These are phyloP conservation scores for Bos indicus DNA, from an alignment of 2,113 vertebrate species.

Conservation along the genomic window DNA sequence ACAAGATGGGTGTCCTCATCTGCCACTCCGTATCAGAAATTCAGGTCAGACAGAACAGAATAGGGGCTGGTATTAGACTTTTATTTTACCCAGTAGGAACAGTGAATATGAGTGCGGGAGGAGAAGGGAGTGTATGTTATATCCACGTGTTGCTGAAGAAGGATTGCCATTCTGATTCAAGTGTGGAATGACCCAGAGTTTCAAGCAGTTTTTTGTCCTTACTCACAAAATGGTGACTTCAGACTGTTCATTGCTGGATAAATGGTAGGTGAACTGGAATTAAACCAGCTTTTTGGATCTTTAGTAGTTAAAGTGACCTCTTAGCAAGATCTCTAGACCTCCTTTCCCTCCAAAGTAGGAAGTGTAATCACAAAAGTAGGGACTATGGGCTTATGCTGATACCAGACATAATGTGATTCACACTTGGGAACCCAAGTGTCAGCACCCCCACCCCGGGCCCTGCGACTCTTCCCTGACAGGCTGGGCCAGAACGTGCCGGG, in stretches of 20 bases:
- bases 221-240: background rate
- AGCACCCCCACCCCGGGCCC: background rate
- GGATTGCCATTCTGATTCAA: background rate
- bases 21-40: background rate
- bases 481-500: background rate
- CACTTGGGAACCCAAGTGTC: background rate
- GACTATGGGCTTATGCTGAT: background rate
- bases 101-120: background rate
- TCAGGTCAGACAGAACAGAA: background rate
- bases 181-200: background rate
- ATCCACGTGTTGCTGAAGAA: background rate
- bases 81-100: background rate
- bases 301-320: background rate
- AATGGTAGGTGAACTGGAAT: background rate
- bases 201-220: background rate
- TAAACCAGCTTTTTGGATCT: constrained; percentile 4
- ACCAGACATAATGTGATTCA: background rate
- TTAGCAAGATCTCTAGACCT: background rate
- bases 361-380: constrained; percentile 20
- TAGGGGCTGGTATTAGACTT: background rate
- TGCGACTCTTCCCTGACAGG: background rate
- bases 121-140: background rate
- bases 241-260: background rate
- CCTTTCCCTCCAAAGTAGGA: background rate
- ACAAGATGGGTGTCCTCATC: background rate